Evolutionary conservation across 2,888 invertebrate species (phyloP), one percentile per base, ranked within the genome.

Genomic region (Belgica antarctica): DNA sequence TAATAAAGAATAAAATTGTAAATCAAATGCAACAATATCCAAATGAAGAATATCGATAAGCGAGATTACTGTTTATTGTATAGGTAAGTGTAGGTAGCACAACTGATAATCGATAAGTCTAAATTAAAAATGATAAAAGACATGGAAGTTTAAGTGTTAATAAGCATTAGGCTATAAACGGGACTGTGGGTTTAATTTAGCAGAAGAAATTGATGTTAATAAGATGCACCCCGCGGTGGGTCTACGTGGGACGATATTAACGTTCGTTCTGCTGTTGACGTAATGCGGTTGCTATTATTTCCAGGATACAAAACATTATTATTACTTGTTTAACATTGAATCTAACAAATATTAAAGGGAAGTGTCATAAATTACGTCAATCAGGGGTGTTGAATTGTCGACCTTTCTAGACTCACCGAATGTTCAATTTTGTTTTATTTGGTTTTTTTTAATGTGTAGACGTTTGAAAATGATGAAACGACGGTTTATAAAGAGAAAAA

Each of bases 241-340:
- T 73, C 74, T 74, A 74, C 74, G 73, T 72, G 72, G 73, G 73
- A 52, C n/a, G n/a, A n/a, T n/a, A n/a, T n/a, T n/a, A n/a, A n/a
- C n/a, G n/a, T n/a, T n/a, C n/a, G n/a, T n/a, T n/a, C n/a, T n/a
- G n/a, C n/a, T n/a, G n/a, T n/a, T n/a, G n/a, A n/a, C n/a, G n/a
- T n/a, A n/a, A n/a, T n/a, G n/a, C n/a, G n/a, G n/a, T n/a, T n/a
- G n/a, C n/a, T n/a, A n/a, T n/a, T n/a, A n/a, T n/a, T n/a, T n/a
- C n/a, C n/a, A n/a, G n/a, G n/a, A n/a, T n/a, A n/a, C n/a, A n/a
- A n/a, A n/a, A n/a, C n/a, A n/a, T n/a, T n/a, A n/a, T n/a, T n/a
- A n/a, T n/a, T n/a, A n/a, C n/a, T n/a, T n/a, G n/a, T n/a, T n/a
- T n/a, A n/a, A n/a, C n/a, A n/a, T n/a, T n/a, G n/a, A n/a, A n/a